A percentile compares a stretch with the other conserved stretches of the same genome.
phyloP scores from a whole-genome alignment of 2,888 invertebrate genomes.

The Harpalus rubripes region DNA sequence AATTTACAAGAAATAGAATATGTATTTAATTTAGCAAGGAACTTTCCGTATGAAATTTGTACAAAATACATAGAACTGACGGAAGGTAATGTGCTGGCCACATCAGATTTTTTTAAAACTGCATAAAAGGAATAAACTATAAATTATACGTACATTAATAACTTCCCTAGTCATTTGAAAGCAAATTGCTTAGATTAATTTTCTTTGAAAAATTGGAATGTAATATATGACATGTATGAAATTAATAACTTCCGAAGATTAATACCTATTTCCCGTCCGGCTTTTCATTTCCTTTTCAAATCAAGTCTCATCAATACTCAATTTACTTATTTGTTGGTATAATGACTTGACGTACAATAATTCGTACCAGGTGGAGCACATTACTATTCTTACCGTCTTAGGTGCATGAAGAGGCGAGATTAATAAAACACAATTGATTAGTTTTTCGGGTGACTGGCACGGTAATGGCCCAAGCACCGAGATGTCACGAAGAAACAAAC shows the following conservation, averaged over 20 bases:
- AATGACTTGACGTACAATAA: conserved; percentile 38
- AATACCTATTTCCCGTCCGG: conserved; percentile 8
- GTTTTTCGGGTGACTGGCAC: conserved; percentile 60
- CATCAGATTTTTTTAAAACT: too few relatives aligned
- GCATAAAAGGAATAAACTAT: too few relatives aligned
- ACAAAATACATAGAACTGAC: too few relatives aligned
- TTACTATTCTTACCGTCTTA: conserved; percentile 30
- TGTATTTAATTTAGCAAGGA: too few relatives aligned
- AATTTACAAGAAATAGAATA: too few relatives aligned
- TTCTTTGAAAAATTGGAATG: neutral
- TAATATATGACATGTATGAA: conserved; percentile 7
- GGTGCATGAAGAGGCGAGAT: conserved; percentile 30
- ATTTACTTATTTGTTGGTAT: conserved; percentile 13
- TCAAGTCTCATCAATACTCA: conserved; percentile 5
- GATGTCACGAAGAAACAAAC: conserved; percentile 18
- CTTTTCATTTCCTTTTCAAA: conserved; percentile 17
- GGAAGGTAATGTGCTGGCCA: too few relatives aligned
- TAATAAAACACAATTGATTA: conserved; percentile 60
- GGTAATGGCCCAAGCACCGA: conserved; percentile 24
- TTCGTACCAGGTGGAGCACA: conserved; percentile 45
- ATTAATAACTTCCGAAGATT: conserved; percentile 25
- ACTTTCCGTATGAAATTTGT: too few relatives aligned
- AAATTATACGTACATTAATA: too few relatives aligned
- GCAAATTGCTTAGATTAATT: neutral
- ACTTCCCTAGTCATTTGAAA: too few relatives aligned